These are phyloP conservation scores for Lamprologus lemairii DNA, from an alignment of 2,113 vertebrate genomes.

Conservation along the genomic window DNA sequence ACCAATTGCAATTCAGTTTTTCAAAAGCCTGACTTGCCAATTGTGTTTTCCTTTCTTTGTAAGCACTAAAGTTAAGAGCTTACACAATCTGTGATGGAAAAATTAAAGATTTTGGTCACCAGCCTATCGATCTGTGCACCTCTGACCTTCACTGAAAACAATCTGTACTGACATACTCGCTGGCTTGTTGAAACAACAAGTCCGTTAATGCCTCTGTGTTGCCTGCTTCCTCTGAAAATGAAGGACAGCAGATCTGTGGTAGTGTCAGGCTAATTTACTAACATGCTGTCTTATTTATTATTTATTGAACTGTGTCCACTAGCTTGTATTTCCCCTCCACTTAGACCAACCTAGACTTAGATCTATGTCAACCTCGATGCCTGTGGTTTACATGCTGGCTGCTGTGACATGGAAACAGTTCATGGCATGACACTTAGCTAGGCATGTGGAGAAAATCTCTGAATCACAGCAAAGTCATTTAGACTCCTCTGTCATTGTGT, in stretches of 20 bases:
- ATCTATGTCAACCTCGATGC: not conserved
- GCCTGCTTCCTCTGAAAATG: not conserved
- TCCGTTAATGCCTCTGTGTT: not conserved
- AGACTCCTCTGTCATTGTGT: not conserved
- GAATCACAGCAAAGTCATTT: not conserved
- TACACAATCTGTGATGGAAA: not conserved
- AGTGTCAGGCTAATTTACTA: slow-evolving; percentile 5
- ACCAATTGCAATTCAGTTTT: not conserved
- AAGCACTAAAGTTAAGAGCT: not conserved
- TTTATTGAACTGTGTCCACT: slow-evolving; percentile 13
- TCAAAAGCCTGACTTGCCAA: not conserved
- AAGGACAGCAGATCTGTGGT: not conserved
- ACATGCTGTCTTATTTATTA: slow-evolving; percentile 16
- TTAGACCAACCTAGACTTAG: not conserved
- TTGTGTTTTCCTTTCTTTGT: not conserved
- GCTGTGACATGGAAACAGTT: not conserved
- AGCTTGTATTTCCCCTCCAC: not conserved
- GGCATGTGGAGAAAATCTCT: not conserved
- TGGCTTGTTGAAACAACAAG: not conserved
- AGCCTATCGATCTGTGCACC: not conserved
- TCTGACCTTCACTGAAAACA: not conserved
- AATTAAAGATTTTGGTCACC: not conserved
- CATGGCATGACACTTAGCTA: not conserved
- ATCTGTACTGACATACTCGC: not conserved
- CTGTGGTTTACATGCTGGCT: not conserved